Base-by-base conservation (phyloP, 2,113 vertebrate species). In the Heterochromis multidens region DNA sequence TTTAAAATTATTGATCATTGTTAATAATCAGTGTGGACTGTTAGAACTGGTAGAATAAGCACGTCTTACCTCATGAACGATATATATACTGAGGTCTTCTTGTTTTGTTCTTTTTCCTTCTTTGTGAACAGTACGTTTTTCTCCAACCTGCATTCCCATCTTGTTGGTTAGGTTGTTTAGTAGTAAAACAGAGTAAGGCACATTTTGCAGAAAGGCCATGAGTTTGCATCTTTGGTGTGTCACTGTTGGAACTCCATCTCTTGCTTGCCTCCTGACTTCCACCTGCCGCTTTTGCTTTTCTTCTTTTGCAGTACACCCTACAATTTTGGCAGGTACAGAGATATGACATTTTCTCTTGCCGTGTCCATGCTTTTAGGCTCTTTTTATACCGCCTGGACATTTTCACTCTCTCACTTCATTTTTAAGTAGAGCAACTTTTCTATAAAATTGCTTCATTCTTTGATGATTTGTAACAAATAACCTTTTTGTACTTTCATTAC, bases 261-360 rank as follows among this genome's bases (percentile, higher is more conserved):
- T 27, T 72, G n/a, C 72, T 78, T 13, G 46, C 35, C 27, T 35
- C 29, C 37, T 25, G 74, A 80, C 43, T 46, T 85, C 23, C n/a
- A 57, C 62, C 49, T 65, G 61, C 57, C 27, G 79, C 29, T 49
- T 67, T 77, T 81, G 37, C 23, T 63, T 43, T 21, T 70, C 43
- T 72, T 57, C 31, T 23, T 81, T 78, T 84, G 80, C 35, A 49
- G 77, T 8, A 31, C 21, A 21, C 49, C 14, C 17, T 13, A 17
- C 77, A 33, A 2, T 67, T 81, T 21, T 72, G 65, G 35, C 54
- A 79, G 27, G 5, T 49, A 74, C 25, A 31, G 23, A 52, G 61
- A 79, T 76, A 84, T 78, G 70, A 65, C 61, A 40, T 83, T 62
- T 79, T 79, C 63, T 81, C 78, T 67, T 56, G 21, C 78, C 5